Evolutionary conservation across 2,113 vertebrate genomes (phyloP).

Genomic region (Aplodontia rufa): DNA sequence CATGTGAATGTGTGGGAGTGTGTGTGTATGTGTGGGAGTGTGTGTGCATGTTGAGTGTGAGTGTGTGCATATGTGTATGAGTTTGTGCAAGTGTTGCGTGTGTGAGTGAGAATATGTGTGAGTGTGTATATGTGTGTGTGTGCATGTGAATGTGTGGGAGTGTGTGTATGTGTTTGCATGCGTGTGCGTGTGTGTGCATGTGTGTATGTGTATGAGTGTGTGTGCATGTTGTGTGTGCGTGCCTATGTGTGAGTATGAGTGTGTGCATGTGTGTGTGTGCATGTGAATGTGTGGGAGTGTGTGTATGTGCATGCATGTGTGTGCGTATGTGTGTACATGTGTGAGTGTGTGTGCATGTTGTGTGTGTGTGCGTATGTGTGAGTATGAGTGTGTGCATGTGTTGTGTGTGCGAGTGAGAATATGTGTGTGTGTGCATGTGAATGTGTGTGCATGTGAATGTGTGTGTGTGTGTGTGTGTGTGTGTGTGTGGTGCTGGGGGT

Average conservation of each 20-base stretch:
- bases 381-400: too few relatives aligned
- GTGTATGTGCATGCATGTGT: not conserved
- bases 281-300: not conserved
- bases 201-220: not conserved
- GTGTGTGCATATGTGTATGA: not conserved
- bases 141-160: not conserved
- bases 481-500: not conserved
- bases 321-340: not conserved
- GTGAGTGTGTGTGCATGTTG: too few relatives aligned
- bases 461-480: not conserved
- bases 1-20: too few relatives aligned
- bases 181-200: not conserved
- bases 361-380: not conserved
- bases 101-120: too few relatives aligned
- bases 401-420: too few relatives aligned
- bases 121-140: not conserved
- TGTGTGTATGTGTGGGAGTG: not conserved
- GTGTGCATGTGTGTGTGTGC: not conserved
- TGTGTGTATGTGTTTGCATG: too few relatives aligned
- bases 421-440: not conserved
- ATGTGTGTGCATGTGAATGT: too few relatives aligned
- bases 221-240: not conserved
- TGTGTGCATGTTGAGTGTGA: not conserved
- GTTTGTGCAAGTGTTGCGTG: not conserved
- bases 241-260: not conserved